Percentiles rank a stretch among this genome's conserved stretches.
These are phyloP conservation scores for Scaptomyza reducta DNA, from an alignment of 2,888 invertebrate genomes.

Conservation along the genomic window DNA sequence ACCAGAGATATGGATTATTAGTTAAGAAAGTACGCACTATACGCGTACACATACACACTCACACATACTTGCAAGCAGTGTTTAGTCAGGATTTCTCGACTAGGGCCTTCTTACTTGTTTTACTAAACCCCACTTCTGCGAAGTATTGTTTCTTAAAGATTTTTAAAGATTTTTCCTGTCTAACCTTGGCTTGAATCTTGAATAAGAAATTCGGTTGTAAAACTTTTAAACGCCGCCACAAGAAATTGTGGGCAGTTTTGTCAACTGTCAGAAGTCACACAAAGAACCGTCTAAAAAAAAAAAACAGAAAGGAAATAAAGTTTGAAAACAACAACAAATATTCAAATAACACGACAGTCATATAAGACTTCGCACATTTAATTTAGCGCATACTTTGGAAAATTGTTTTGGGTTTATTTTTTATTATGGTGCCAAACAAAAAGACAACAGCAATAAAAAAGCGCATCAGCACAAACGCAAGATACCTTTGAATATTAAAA, in stretches of 20 bases:
- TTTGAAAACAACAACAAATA: constrained; percentile 41
- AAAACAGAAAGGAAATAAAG: constrained; percentile 1
- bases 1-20: no score
- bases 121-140: no score
- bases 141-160: not conserved
- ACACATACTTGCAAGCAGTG: no score
- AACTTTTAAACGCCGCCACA: constrained; percentile 23
- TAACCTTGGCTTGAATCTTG: not conserved
- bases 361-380: constrained; percentile 39
- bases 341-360: constrained; percentile 37
- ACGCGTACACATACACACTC: no score
- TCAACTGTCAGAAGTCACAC: constrained; percentile 39
- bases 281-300: constrained; percentile 1
- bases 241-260: constrained; percentile 19
- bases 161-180: not conserved
- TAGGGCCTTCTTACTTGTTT: no score
- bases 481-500: constrained; percentile 68
- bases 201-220: not conserved
- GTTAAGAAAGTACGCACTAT: no score
- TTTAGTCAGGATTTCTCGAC: no score
- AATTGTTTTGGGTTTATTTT: constrained; percentile 10
- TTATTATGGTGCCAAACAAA: constrained; percentile 12
- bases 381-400: constrained; percentile 45
- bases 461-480: constrained; percentile 39
- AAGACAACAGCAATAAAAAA: constrained; percentile 33